Conservation (phyloP, 2,888 invertebrate genomes). For the Morpho deidamia region DNA sequence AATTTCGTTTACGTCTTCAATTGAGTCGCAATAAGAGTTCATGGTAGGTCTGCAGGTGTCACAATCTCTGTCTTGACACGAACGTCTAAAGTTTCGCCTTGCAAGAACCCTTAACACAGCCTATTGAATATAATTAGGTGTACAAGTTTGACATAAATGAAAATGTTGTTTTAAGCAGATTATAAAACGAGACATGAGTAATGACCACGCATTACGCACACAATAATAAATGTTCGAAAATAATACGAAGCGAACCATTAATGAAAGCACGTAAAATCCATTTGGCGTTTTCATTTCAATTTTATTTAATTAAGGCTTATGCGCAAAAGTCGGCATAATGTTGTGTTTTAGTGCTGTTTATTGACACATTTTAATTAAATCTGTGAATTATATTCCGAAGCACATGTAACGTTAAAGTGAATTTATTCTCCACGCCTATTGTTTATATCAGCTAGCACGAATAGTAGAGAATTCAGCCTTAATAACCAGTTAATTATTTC, state of each 20-base stretch:
- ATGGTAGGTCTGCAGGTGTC: too few species aligned
- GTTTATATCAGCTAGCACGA: not conserved
- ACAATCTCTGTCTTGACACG: too few species aligned
- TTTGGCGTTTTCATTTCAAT: constrained; percentile 75
- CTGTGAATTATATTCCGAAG: constrained; percentile 16
- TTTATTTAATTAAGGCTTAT: constrained; percentile 77
- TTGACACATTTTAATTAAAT: constrained; percentile 29
- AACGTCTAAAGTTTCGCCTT: too few species aligned
- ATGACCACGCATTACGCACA: constrained; percentile 67
- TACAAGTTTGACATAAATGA: constrained; percentile 42
- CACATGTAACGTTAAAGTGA: constrained; percentile 6
- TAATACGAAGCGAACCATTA: constrained; percentile 72
- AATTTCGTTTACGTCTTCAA: too few species aligned
- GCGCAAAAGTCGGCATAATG: constrained; percentile 46
- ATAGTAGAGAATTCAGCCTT: too few species aligned
- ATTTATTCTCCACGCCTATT: not conserved
- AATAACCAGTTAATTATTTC: too few species aligned
- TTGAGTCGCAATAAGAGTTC: too few species aligned
- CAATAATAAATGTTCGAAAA: constrained; percentile 70
- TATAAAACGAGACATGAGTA: constrained; percentile 72
- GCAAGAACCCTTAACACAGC: constrained; percentile 8
- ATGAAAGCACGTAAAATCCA: constrained; percentile 77
- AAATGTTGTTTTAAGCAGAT: constrained; percentile 74
- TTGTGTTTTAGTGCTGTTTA: constrained; percentile 42
- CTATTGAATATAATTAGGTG: constrained; percentile 19